These are phyloP conservation scores for Macrobrachium nipponense DNA, from an alignment of 1,140 invertebrate species.

Conservation along the genomic window DNA sequence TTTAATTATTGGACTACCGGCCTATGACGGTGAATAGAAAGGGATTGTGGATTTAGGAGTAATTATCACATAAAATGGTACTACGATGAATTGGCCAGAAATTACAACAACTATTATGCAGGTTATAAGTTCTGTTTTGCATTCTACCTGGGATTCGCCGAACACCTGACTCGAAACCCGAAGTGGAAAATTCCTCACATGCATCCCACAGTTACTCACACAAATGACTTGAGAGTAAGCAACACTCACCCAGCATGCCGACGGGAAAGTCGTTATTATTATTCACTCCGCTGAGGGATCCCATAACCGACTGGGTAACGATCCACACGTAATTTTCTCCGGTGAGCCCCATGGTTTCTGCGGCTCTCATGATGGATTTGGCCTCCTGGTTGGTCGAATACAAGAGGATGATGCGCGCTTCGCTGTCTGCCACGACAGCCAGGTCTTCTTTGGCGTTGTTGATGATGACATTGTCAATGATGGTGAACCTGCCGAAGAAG, in stretches of 20 bases:
- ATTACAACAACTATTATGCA: no score
- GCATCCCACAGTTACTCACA: no score
- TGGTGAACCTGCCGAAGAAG: constrained; percentile 54
- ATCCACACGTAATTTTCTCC: constrained; percentile 97
- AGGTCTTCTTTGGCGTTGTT: constrained; percentile 71
- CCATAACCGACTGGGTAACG: constrained; percentile 94
- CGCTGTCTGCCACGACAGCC: constrained; percentile 85
- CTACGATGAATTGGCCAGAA: no score
- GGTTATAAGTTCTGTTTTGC: no score
- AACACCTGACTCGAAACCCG: no score
- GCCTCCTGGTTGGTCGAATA: constrained; percentile 83
- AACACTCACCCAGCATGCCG: constrained; percentile 88
- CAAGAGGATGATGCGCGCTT: constrained; percentile 92
- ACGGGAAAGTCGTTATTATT: constrained; percentile 88
- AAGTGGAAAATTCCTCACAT: no score
- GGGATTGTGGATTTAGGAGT: no score
- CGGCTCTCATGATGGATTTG: constrained; percentile 83
- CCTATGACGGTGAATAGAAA: no score
- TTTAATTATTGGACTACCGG: no score
- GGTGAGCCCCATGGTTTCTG: constrained; percentile 86
- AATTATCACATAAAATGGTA: no score
- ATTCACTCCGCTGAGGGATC: constrained; percentile 70
- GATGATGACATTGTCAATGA: constrained; percentile 62
- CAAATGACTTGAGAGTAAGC: no score
- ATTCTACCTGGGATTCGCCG: no score